phyloP scores from a whole-genome alignment of 92 coral and sea anemone genomes.

The Paragorgia papillata region DNA sequence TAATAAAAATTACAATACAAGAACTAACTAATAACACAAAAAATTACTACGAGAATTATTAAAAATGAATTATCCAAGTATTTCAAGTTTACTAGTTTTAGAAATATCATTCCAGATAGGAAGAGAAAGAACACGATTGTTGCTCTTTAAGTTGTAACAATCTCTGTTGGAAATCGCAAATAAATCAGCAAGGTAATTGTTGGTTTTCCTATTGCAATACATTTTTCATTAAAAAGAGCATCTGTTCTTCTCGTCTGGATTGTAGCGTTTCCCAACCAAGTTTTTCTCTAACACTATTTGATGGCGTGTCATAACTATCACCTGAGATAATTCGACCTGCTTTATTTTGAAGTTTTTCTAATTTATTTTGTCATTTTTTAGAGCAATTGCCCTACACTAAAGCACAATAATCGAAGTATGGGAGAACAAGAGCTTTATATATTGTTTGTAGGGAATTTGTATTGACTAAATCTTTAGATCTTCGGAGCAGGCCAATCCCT shows the following conservation, averaged over 20 bases:
- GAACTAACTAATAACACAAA: too few relatives aligned
- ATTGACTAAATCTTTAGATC: slow-evolving; percentile 1
- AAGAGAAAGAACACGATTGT: slow-evolving; percentile 4
- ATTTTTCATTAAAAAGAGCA: not conserved
- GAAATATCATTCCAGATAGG: not conserved
- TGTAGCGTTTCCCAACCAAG: slow-evolving; percentile 5
- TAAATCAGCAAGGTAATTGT: not conserved
- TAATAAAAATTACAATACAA: too few relatives aligned
- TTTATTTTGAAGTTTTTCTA: not conserved
- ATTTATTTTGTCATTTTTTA: too few relatives aligned
- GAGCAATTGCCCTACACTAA: too few relatives aligned
- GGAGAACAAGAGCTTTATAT: not conserved
- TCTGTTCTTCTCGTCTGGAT: not conserved
- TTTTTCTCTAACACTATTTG: slow-evolving; percentile 1
- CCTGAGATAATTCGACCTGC: not conserved
- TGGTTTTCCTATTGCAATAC: not conserved
- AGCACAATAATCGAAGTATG: slow-evolving; percentile 1
- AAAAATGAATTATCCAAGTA: too few relatives aligned
- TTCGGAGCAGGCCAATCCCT: slow-evolving; percentile 2
- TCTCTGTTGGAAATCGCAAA: too few relatives aligned
- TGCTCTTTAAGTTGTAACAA: not conserved
- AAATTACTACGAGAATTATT: too few relatives aligned
- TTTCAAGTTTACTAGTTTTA: not conserved
- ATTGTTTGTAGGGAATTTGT: not conserved
- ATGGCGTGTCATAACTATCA: not conserved